Conservation (phyloP, 2,113 vertebrate species). For the Dromiciops gliroides region DNA sequence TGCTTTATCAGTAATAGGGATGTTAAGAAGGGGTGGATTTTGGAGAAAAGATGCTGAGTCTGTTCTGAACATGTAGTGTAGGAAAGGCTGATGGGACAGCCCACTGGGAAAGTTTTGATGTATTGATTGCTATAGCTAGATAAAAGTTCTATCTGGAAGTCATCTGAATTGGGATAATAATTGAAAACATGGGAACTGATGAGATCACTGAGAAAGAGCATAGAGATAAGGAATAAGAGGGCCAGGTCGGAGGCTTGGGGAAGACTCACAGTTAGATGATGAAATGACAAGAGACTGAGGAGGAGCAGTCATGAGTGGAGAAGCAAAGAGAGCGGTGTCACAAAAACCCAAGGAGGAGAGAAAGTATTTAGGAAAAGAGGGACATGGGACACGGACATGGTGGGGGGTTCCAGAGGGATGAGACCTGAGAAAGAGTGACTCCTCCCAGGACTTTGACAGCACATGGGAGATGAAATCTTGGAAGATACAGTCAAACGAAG, state of each 20-base stretch:
- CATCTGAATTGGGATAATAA: too few species aligned
- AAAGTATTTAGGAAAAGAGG: too few species aligned
- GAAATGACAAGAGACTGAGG: not conserved
- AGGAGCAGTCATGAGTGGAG: not conserved
- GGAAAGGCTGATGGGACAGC: not conserved
- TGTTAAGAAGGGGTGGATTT: not conserved
- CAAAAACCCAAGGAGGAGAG: too few species aligned
- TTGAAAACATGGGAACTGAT: not conserved
- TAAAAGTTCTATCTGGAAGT: too few species aligned
- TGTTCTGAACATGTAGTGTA: not conserved
- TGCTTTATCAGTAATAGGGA: not conserved
- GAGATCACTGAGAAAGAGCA: not conserved
- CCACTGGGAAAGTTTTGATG: not conserved
- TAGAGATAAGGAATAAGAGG: not conserved
- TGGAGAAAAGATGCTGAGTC: not conserved
- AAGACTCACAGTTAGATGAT: too few species aligned
- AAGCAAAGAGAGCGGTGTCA: not conserved
- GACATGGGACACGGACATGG: too few species aligned
- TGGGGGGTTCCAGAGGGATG: not conserved
- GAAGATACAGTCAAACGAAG: not conserved
- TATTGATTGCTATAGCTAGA: not conserved
- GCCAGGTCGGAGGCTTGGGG: not conserved
- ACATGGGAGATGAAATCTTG: too few species aligned
- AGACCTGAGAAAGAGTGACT: too few species aligned
- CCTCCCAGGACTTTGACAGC: too few species aligned